phyloP scores from a whole-genome alignment of 2,113 vertebrate species.

The Herpetotheres cachinnans region DNA sequence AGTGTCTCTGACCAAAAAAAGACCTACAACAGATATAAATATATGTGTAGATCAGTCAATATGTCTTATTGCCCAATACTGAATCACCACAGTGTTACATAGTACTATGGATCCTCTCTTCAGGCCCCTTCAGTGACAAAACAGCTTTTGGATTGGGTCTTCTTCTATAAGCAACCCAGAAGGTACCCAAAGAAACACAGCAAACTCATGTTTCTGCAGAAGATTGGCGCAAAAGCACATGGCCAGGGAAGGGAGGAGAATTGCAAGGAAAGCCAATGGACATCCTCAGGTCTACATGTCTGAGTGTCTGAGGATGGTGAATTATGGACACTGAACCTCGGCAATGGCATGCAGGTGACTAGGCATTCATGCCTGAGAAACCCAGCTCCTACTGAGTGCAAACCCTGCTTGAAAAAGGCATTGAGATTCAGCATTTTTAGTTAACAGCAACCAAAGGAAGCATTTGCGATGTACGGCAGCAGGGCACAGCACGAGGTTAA shows the following conservation, averaged over 20 bases:
- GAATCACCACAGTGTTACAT: neutral
- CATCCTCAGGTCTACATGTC: neutral
- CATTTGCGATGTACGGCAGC: neutral
- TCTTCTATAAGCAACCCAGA: neutral
- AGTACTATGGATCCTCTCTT: neutral
- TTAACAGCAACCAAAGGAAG: neutral
- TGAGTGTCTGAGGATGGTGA: neutral
- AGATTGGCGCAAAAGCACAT: neutral
- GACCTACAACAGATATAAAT: neutral
- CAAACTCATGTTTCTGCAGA: neutral
- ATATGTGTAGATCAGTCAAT: neutral
- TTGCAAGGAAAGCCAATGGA: neutral
- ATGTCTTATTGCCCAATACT: neutral
- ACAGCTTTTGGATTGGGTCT: neutral
- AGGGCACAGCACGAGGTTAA: accelerated
- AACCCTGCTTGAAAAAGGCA: neutral
- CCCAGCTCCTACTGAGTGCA: neutral
- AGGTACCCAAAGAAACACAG: neutral
- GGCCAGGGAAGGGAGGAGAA: neutral
- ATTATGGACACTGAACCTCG: neutral
- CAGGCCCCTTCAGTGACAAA: neutral
- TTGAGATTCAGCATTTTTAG: neutral
- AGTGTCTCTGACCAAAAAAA: neutral
- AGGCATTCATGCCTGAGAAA: neutral
- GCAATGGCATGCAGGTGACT: neutral